These are phyloP conservation scores for Sesamia inferens DNA, from an alignment of 2,888 invertebrate species.

Conservation along the genomic window DNA sequence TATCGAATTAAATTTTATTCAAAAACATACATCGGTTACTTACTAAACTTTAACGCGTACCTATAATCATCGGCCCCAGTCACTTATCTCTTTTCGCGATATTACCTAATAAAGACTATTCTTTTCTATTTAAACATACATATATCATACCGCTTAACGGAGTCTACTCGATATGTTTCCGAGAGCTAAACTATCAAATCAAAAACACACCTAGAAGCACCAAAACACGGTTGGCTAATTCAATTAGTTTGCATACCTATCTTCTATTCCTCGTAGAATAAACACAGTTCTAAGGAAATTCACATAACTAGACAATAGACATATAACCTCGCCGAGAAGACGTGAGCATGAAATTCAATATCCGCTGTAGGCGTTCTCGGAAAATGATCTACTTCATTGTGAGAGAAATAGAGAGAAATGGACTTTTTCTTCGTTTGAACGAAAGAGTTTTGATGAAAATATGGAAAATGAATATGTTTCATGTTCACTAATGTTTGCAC, in stretches of 20 bases:
- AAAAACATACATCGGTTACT: too few relatives aligned
- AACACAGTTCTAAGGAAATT: constrained; percentile 26
- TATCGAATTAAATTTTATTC: too few relatives aligned
- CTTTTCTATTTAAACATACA: neutral
- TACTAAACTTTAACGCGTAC: too few relatives aligned
- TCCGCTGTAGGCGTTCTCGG: constrained; percentile 33
- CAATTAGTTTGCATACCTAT: constrained; percentile 2
- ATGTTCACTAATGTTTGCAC: constrained; percentile 14
- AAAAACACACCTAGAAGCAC: neutral
- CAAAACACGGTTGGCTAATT: neutral
- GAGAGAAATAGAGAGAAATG: constrained; percentile 16
- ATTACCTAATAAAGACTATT: too few relatives aligned
- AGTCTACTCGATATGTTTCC: neutral
- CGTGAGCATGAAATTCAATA: constrained; percentile 52
- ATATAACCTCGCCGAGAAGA: constrained; percentile 28
- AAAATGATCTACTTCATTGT: constrained; percentile 22
- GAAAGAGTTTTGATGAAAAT: neutral
- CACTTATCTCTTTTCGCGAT: too few relatives aligned
- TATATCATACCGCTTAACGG: neutral
- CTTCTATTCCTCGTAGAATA: neutral
- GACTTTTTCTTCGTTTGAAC: constrained; percentile 18
- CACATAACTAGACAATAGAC: neutral
- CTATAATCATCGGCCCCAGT: too few relatives aligned
- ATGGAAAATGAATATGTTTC: neutral
- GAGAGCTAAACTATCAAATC: neutral